Percentiles rank a stretch among this genome's conserved stretches.
These are phyloP conservation scores for Varanus salvator DNA, from an alignment of 2,113 vertebrate species.

Conservation along the genomic window DNA sequence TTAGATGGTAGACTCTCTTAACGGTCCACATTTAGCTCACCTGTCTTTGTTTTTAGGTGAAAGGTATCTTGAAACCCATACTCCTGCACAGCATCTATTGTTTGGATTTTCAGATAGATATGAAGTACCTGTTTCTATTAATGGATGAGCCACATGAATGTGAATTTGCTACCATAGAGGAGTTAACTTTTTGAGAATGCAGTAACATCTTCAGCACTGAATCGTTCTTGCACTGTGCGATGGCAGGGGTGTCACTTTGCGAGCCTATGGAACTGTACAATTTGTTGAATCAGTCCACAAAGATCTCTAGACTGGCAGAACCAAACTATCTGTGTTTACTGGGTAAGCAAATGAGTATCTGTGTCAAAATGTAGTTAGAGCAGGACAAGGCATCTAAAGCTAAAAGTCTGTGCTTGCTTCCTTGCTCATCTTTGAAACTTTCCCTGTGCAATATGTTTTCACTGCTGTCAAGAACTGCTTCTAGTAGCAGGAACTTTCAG, in stretches of 20 bases:
- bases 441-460: neutral
- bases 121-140: neutral
- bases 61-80: neutral
- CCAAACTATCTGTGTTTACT: conserved; percentile 84
- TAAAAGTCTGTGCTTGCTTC: neutral
- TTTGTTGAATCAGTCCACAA: conserved; percentile 81
- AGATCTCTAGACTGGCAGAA: conserved; percentile 78
- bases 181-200: neutral
- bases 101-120: neutral
- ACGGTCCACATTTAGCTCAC: neutral
- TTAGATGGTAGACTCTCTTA: neutral
- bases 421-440: neutral
- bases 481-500: no score
- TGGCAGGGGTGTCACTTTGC: conserved; percentile 79
- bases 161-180: neutral
- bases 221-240: conserved; percentile 37
- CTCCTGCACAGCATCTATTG: neutral
- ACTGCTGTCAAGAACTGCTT: neutral
- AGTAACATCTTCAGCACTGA: neutral
- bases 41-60: neutral
- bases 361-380: neutral
- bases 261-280: conserved; percentile 86
- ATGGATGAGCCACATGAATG: neutral
- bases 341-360: conserved; percentile 74
- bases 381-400: no score